These are phyloP conservation scores for Volucella inflata DNA, from an alignment of 2,888 invertebrate genomes.

Conservation along the genomic window DNA sequence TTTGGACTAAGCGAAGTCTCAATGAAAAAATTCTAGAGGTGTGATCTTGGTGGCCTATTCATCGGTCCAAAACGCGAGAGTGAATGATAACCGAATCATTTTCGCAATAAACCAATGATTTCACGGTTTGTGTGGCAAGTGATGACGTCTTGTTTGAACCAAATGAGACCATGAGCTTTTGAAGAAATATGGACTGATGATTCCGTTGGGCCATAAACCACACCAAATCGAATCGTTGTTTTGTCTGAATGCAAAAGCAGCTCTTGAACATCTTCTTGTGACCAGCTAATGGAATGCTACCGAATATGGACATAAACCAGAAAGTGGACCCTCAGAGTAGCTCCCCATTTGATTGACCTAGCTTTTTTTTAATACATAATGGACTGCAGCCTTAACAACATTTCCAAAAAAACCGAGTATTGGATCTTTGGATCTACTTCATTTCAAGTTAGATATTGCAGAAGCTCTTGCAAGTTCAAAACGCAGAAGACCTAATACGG, in stretches of 20 bases:
- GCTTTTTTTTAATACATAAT: slow-evolving; percentile 4
- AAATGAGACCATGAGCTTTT: no score
- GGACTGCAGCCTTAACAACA: not conserved
- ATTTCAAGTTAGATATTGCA: slow-evolving; percentile 10
- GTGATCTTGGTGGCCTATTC: no score
- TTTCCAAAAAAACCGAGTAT: not conserved
- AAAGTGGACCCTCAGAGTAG: slow-evolving; percentile 9
- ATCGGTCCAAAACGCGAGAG: no score
- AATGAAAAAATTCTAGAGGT: no score
- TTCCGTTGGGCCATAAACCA: slow-evolving; percentile 1
- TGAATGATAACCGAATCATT: no score
- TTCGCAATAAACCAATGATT: no score
- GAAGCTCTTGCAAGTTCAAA: slow-evolving; percentile 18
- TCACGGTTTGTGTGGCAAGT: no score
- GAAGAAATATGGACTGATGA: no score
- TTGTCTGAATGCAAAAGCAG: not conserved
- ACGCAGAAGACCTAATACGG: not conserved
- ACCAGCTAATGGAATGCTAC: no score
- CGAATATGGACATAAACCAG: slow-evolving; percentile 9
- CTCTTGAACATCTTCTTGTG: not conserved
- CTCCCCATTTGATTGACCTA: slow-evolving; percentile 10
- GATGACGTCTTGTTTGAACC: no score
- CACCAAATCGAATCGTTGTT: not conserved
- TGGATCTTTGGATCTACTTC: slow-evolving; percentile 13
- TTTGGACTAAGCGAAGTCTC: no score